Evolutionary conservation across 1,140 invertebrate genomes (phyloP).

Genomic region (Temnothorax curvispinosus): DNA sequence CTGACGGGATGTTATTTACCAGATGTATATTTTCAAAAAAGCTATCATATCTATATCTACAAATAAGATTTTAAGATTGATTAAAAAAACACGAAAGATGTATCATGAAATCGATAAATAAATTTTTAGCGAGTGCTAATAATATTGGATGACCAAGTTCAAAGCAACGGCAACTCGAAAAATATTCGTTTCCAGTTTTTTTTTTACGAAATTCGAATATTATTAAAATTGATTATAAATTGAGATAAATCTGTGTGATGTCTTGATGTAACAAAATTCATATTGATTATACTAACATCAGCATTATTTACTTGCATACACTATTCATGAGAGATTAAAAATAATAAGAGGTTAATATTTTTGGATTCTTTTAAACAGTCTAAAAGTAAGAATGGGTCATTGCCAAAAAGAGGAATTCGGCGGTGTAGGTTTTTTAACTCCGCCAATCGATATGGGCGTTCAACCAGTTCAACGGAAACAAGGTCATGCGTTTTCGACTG

Average conservation of each 20-base stretch:
- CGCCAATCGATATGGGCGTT: conserved; percentile 15
- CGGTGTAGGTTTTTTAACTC: not conserved
- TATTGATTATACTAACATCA: not conserved
- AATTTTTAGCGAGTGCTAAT: not conserved
- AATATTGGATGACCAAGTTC: not conserved
- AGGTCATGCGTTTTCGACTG: conserved; percentile 32
- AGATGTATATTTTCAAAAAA: not conserved
- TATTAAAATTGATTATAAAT: not conserved
- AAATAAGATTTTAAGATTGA: not conserved
- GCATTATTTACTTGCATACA: not conserved
- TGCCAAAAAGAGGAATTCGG: not conserved
- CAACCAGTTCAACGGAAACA: conserved; percentile 29
- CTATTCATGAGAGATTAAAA: not conserved
- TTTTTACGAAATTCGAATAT: not conserved
- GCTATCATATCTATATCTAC: not conserved
- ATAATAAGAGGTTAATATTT: not conserved
- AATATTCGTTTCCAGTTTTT: not conserved
- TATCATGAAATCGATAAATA: not conserved
- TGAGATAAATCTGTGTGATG: not conserved
- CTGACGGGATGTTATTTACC: not conserved
- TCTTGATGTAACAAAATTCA: not conserved
- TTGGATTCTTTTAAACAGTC: not conserved
- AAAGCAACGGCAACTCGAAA: not conserved
- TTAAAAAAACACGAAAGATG: not conserved
- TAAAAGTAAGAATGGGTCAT: not conserved